Percentiles rank a stretch among this genome's conserved stretches.
Conservation (phyloP, 2,888 invertebrate species). For the Sarcophaga rosellei region DNA sequence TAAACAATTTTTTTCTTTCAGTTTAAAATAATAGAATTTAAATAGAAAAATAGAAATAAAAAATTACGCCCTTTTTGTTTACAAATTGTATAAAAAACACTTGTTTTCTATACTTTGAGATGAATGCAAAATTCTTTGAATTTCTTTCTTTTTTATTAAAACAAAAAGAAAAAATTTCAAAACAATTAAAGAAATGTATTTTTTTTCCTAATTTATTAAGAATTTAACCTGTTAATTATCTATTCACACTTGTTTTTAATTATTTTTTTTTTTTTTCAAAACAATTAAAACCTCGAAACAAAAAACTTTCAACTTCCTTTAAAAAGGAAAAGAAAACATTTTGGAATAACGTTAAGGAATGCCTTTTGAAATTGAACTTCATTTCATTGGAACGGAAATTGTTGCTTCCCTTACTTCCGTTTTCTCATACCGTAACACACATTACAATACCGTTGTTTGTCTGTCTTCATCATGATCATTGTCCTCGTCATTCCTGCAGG, state of each 20-base stretch:
- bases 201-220: neutral
- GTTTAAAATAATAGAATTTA: neutral
- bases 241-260: slow-evolving; percentile 66
- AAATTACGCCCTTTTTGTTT: neutral
- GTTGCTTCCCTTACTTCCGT: slow-evolving; percentile 66
- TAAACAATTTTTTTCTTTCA: neutral
- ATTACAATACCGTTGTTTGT: slow-evolving; percentile 25
- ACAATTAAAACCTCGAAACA: slow-evolving; percentile 13
- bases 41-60: neutral
- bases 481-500: neutral
- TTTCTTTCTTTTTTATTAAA: neutral
- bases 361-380: slow-evolving; percentile 26
- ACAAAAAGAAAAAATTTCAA: slow-evolving; percentile 8
- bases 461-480: slow-evolving; percentile 6
- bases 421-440: slow-evolving; percentile 48
- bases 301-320: slow-evolving; percentile 62
- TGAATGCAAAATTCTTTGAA: neutral
- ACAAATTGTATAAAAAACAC: slow-evolving; percentile 1
- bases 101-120: neutral
- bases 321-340: neutral
- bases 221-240: slow-evolving; percentile 65
- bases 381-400: slow-evolving; percentile 61
- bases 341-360: neutral
- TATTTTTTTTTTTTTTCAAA: neutral
- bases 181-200: neutral